Evolutionary conservation across 2,797 vertebrate species (phyloP).

Genomic region (Epinephelus coioides): DNA sequence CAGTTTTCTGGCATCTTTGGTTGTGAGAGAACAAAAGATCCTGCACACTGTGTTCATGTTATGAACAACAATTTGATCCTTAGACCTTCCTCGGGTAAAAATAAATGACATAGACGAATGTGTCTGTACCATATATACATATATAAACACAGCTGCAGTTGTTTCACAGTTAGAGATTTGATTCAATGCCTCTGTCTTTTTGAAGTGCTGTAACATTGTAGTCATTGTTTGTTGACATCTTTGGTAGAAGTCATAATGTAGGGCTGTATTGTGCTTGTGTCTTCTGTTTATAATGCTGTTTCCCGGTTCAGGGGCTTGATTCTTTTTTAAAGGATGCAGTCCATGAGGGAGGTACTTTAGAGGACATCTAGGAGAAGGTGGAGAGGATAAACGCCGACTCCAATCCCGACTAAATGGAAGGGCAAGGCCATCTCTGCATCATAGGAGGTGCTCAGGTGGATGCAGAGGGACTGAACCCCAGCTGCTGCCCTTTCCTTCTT

Average conservation of each 20-base stretch:
- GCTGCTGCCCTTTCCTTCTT: too few species aligned
- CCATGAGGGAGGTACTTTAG: not conserved
- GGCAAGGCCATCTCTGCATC: too few species aligned
- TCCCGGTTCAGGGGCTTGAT: not conserved
- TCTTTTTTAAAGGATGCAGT: not conserved
- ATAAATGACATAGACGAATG: not conserved
- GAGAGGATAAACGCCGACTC: too few species aligned
- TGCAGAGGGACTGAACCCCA: too few species aligned
- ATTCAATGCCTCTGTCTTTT: not conserved
- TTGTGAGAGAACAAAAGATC: not conserved
- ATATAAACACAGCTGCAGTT: not conserved
- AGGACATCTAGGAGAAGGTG: too few species aligned
- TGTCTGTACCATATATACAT: rapidly evolving
- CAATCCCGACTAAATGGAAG: too few species aligned
- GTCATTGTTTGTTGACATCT: not conserved
- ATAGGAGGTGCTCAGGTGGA: too few species aligned
- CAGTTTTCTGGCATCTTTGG: not conserved
- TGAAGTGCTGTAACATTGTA: not conserved
- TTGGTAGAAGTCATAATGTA: not conserved
- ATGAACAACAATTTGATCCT: not conserved
- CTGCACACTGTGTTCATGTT: not conserved
- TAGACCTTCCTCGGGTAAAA: not conserved
- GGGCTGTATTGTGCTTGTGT: not conserved
- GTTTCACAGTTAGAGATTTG: not conserved
- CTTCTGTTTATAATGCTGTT: not conserved